Conservation (phyloP, 2,888 invertebrate genomes). For the Agrotis puta region DNA sequence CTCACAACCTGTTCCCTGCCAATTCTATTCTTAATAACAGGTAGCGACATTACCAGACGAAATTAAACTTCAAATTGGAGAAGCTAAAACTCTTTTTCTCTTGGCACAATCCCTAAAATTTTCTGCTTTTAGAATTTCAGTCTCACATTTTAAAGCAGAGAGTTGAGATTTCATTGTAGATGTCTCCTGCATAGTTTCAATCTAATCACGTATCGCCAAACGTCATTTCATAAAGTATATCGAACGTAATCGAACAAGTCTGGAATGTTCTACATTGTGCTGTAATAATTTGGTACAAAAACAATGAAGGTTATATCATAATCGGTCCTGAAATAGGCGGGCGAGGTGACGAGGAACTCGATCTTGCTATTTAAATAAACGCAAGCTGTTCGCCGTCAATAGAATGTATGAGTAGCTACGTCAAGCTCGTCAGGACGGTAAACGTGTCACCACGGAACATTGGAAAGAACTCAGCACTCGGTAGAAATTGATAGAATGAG, state of each 20-base stretch:
- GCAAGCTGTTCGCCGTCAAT: slow-evolving; percentile 50
- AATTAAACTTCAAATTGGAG: slow-evolving; percentile 50
- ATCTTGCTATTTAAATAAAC: slow-evolving; percentile 56
- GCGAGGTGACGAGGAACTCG: slow-evolving; percentile 49
- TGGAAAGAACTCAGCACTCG: background rate
- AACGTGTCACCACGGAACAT: slow-evolving; percentile 41
- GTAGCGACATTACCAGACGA: slow-evolving; percentile 52
- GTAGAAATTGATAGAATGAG: background rate
- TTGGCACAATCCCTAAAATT: slow-evolving; percentile 23
- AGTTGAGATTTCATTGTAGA: slow-evolving; percentile 17
- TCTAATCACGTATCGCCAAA: slow-evolving; percentile 66
- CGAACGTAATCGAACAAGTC: slow-evolving; percentile 67
- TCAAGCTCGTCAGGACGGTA: slow-evolving; percentile 52
- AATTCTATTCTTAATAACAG: slow-evolving; percentile 84
- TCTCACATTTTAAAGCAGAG: background rate
- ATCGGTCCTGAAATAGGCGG: slow-evolving; percentile 46
- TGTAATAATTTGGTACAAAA: slow-evolving; percentile 32
- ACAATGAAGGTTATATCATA: slow-evolving; percentile 48
- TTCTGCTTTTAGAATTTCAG: slow-evolving; percentile 24
- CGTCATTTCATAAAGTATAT: slow-evolving; percentile 72
- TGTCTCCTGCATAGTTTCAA: slow-evolving; percentile 44
- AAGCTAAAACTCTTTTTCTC: slow-evolving; percentile 58
- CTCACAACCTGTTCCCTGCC: slow-evolving; percentile 77
- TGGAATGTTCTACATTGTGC: slow-evolving; percentile 64
- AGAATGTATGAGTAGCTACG: slow-evolving; percentile 44